phyloP scores from a whole-genome alignment of 2,888 invertebrate species.

The Drosophila pegasa region DNA sequence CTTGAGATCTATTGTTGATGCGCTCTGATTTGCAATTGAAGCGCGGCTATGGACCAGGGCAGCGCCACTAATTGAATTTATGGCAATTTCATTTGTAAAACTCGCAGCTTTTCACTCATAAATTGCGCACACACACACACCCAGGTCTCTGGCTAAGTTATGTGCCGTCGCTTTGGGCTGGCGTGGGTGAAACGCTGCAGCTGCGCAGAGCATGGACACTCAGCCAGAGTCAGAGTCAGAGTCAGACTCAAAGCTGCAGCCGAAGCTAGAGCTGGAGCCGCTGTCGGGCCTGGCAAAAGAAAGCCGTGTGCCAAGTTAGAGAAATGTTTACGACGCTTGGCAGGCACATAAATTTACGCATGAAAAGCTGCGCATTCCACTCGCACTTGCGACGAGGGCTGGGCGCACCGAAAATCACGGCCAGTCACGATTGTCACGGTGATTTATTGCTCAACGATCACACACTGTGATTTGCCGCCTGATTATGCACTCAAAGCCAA shows the following conservation, averaged over 20 bases:
- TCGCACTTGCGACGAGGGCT: constrained; percentile 43
- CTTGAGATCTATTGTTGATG: constrained; percentile 38
- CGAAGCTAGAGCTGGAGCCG: constrained; percentile 6
- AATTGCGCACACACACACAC: constrained; percentile 44
- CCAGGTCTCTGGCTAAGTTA: constrained; percentile 44
- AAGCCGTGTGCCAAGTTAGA: constrained; percentile 59
- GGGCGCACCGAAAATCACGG: constrained; percentile 45
- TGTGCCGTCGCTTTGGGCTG: constrained; percentile 66
- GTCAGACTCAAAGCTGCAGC: constrained; percentile 18
- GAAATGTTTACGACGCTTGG: constrained; percentile 78
- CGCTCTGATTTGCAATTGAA: constrained; percentile 74
- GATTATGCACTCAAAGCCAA: constrained; percentile 21
- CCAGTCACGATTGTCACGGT: constrained; percentile 60
- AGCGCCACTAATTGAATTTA: constrained; percentile 73
- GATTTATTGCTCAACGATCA: constrained; percentile 55
- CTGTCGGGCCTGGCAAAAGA: constrained; percentile 45
- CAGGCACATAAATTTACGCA: constrained; percentile 81
- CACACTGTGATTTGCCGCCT: constrained; percentile 42
- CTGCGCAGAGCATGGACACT: constrained; percentile 57
- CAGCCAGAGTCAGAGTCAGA: constrained; percentile 1
- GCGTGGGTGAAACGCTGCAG: constrained; percentile 77
- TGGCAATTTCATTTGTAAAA: constrained; percentile 72
- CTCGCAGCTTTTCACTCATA: constrained; percentile 75
- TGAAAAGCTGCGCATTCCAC: constrained; percentile 68
- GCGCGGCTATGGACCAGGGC: constrained; percentile 24